Evolutionary conservation across 2,113 vertebrate species (phyloP).

Genomic region (Brachyistius frenatus): DNA sequence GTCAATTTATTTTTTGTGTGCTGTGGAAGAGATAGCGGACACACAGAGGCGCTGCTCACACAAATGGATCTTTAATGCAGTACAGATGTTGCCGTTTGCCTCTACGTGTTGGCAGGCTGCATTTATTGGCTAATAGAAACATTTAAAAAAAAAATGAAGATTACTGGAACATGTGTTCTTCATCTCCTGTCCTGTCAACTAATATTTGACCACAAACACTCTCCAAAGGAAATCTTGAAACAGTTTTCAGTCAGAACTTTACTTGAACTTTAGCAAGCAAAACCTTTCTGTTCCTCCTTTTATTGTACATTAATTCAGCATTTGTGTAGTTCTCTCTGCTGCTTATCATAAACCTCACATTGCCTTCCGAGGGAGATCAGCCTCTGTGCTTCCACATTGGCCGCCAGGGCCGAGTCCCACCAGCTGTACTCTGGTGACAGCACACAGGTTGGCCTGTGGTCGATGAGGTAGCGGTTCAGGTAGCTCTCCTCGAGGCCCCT

Average conservation of each 20-base stretch:
- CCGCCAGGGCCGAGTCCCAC: constrained; percentile 74
- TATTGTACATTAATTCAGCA: constrained; percentile 45
- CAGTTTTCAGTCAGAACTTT: not conserved
- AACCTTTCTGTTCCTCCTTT: not conserved
- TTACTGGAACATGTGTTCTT: constrained; percentile 2
- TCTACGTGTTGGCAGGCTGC: not conserved
- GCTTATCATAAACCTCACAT: constrained; percentile 44
- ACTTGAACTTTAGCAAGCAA: not conserved
- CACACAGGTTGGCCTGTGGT: constrained; percentile 79
- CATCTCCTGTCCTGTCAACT: not conserved
- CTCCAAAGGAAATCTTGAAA: constrained; percentile 6
- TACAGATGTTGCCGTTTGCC: constrained; percentile 31
- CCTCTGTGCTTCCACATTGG: constrained; percentile 69
- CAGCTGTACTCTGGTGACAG: constrained; percentile 87
- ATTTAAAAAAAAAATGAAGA: constrained; percentile 7
- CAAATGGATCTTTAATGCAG: constrained; percentile 63
- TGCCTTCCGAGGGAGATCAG: constrained; percentile 77
- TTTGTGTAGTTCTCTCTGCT: constrained; percentile 43
- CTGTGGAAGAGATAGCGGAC: constrained; percentile 46
- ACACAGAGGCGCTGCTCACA: constrained; percentile 25
- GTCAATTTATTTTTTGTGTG: constrained; percentile 67
- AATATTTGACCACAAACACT: not conserved
- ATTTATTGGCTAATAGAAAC: constrained; percentile 25
- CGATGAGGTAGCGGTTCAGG: constrained; percentile 84
- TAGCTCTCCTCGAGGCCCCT: constrained; percentile 84